Evolutionary conservation across 2,113 vertebrate species (phyloP).

Genomic region (Brienomyrus longianalis): DNA sequence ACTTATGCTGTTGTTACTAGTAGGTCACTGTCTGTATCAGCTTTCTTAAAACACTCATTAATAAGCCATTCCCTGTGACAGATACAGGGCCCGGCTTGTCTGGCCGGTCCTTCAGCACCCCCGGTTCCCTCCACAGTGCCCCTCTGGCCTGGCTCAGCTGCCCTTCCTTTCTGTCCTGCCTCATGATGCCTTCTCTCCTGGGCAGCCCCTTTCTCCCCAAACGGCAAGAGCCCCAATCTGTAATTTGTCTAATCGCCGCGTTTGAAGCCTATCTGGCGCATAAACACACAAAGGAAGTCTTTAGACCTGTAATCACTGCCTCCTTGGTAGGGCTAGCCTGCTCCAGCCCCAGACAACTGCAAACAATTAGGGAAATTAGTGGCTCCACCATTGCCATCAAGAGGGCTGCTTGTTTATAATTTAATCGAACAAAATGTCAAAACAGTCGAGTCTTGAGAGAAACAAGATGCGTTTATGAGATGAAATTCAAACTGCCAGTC

Average conservation of each 20-base stretch:
- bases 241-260: slow-evolving; percentile 92
- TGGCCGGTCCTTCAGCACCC: neutral
- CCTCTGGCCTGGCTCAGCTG: neutral
- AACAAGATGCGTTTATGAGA: slow-evolving; percentile 99
- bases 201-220: slow-evolving; percentile 40
- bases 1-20: neutral
- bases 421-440: slow-evolving; percentile 99
- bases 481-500: slow-evolving; percentile 99
- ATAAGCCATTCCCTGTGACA: neutral
- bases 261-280: slow-evolving; percentile 91
- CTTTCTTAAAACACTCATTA: neutral
- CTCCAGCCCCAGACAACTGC: slow-evolving; percentile 98
- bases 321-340: slow-evolving; percentile 62
- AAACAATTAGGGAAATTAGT: slow-evolving; percentile 99
- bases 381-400: slow-evolving; percentile 99
- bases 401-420: slow-evolving; percentile 99
- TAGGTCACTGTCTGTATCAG: neutral
- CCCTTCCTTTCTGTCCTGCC: slow-evolving; percentile 18
- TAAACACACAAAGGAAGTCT: slow-evolving; percentile 92
- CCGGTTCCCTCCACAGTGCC: neutral
- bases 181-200: slow-evolving; percentile 32
- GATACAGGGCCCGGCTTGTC: neutral
- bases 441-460: slow-evolving; percentile 99
- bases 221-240: slow-evolving; percentile 74
- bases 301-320: slow-evolving; percentile 85